Percentiles rank a stretch among this genome's conserved stretches.
Evolutionary conservation across 23 tunicate species (phyloP).

Genomic region (Ascidia mentula): DNA sequence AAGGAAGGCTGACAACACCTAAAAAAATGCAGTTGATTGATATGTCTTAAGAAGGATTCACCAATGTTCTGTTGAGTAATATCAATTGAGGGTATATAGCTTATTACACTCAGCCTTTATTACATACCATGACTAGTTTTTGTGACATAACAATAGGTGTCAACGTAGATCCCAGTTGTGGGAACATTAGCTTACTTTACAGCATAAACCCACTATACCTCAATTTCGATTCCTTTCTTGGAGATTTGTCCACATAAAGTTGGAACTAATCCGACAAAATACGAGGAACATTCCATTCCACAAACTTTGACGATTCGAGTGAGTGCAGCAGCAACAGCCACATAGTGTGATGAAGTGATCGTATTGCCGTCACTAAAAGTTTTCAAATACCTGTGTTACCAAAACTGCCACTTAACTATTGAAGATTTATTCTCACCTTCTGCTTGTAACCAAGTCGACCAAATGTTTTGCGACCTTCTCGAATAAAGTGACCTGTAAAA

Average conservation of each 20-base stretch:
- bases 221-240: neutral
- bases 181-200: no score
- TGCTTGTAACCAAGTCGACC: neutral
- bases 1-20: conserved; percentile 43
- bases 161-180: no score
- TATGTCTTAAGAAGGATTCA: no score
- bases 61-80: no score
- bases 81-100: no score
- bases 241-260: neutral
- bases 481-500: neutral
- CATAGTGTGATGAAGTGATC: neutral
- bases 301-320: neutral
- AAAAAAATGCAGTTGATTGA: no score
- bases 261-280: conserved; percentile 3
- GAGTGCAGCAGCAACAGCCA: neutral
- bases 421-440: neutral
- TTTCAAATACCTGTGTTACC: no score
- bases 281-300: neutral
- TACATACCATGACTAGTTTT: no score
- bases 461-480: neutral
- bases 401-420: neutral
- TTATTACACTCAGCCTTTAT: no score
- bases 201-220: no score
- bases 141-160: no score
- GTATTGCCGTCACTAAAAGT: no score